Evolutionary conservation across 30 jellyfish, hydroid and myxozoan species (phyloP).

Genomic region (Cassiopea andromeda): DNA sequence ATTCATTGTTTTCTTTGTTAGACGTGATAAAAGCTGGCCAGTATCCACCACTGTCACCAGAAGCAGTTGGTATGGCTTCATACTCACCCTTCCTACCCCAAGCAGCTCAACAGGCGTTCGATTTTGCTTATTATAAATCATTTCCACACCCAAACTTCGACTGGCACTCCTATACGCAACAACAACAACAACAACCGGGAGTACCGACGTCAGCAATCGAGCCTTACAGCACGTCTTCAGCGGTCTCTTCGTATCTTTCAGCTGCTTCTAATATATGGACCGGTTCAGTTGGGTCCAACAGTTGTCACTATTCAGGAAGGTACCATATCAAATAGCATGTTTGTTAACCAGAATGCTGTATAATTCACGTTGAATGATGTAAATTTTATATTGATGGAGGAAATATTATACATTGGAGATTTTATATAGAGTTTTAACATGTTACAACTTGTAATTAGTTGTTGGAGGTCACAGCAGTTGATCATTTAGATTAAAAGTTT

Average conservation of each 20-base stretch:
- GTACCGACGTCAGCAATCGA: constrained; percentile 45
- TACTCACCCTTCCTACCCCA: constrained; percentile 53
- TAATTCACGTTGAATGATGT: neutral
- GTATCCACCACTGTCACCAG: constrained; percentile 57
- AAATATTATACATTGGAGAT: neutral
- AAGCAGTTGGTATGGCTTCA: constrained; percentile 43
- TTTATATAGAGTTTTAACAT: too few relatives aligned
- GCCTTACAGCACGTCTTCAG: constrained; percentile 52
- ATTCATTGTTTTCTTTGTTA: too few relatives aligned
- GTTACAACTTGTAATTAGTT: too few relatives aligned
- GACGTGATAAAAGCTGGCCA: constrained; percentile 69
- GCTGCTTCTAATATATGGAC: constrained; percentile 71
- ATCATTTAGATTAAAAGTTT: too few relatives aligned
- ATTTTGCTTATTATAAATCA: constrained; percentile 50
- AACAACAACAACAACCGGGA: constrained; percentile 37
- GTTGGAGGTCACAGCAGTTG: too few relatives aligned
- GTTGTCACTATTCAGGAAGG: constrained; percentile 40
- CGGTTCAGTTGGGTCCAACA: constrained; percentile 2
- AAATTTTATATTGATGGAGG: neutral
- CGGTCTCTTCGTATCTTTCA: constrained; percentile 46
- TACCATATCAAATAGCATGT: constrained; percentile 40
- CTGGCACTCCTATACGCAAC: constrained; percentile 61
- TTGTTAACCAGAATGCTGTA: neutral
- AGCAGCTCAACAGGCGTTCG: constrained; percentile 54
- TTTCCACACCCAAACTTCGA: constrained; percentile 49